Base-by-base conservation (phyloP, 2,888 invertebrate species). In the Urechis unicinctus region DNA sequence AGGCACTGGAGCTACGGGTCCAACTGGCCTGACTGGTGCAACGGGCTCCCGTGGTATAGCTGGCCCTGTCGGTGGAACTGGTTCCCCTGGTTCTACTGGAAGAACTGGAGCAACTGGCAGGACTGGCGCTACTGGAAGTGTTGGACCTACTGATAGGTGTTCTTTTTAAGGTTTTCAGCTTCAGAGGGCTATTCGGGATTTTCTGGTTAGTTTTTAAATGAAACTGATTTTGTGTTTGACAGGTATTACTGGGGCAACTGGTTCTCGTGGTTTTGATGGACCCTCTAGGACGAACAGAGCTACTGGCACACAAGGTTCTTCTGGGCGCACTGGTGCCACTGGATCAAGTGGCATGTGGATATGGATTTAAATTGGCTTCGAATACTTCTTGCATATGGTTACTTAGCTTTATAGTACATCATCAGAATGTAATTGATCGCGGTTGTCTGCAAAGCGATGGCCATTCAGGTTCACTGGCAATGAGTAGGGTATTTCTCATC, bases 31-130 rank as follows among this genome's bases (percentile, higher is more conserved):
- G 1, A 5, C 2, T 50, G 55, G 21, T 25, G 41, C n/a, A 24
- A 4, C 47, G 22, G 58, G 60, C 22, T 43, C 17, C 26, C 1
- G 36, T 30, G 60, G 60, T 50, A n/a, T 21, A 25, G 53, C 57
- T 52, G 61, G 62, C 57, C 5, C 68, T 67, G 56, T 42, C n/a
- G 72, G 73, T 29, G 55, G 53, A n/a, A 68, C 69, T 22, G 73
- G 73, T 53, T 59, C 49, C 28, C 43, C 52, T 17, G 62, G 61
- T 43, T 30, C 24, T 5, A 44, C 55, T 47, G 74, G 74, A 21
- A 47, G 56, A 63, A 13, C 70, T 68, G 60, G 74, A 70, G 48
- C 70, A 71, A 50, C 62, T 68, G 31, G 74, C 70, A 24, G 58
- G 62, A 52, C 50, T 63, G 24, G 71, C 66, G 26, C 51, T 56